Conservation (phyloP, 2,888 invertebrate genomes). For the Thyatira batis region DNA sequence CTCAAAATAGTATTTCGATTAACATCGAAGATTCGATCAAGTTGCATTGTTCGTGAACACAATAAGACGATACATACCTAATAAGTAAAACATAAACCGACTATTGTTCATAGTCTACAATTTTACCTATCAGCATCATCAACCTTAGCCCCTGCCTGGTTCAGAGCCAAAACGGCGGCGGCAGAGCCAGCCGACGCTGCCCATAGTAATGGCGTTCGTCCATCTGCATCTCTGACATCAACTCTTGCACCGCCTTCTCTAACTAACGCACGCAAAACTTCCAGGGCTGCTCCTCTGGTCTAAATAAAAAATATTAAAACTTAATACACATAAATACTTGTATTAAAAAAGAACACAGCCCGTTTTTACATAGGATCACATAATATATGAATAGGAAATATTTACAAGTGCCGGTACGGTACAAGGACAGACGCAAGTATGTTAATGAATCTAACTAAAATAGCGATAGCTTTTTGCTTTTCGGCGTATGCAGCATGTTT, state of each 20-base stretch:
- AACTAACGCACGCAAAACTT: slow-evolving; percentile 90
- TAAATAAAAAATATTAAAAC: slow-evolving; percentile 20
- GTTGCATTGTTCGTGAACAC: neutral
- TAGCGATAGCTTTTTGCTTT: neutral
- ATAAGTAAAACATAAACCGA: slow-evolving; percentile 2
- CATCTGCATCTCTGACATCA: slow-evolving; percentile 94
- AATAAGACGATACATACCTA: neutral
- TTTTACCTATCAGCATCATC: slow-evolving; percentile 89
- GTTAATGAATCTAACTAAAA: too few relatives aligned
- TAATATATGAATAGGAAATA: too few relatives aligned
- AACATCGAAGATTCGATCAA: neutral
- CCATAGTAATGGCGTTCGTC: slow-evolving; percentile 97
- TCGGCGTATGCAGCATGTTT: neutral
- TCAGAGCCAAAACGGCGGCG: slow-evolving; percentile 93
- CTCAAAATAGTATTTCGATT: too few relatives aligned
- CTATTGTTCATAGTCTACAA: neutral
- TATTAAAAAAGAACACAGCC: too few relatives aligned
- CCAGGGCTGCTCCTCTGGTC: slow-evolving; percentile 85
- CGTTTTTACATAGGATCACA: too few relatives aligned
- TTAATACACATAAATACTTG: neutral
- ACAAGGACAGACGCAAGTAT: neutral
- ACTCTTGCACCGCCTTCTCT: slow-evolving; percentile 90
- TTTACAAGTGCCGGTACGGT: neutral
- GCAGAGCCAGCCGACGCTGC: slow-evolving; percentile 98
- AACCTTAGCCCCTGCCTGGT: slow-evolving; percentile 92